phyloP scores from a whole-genome alignment of 1,140 invertebrate species.

The Wiebesia pumilae region DNA sequence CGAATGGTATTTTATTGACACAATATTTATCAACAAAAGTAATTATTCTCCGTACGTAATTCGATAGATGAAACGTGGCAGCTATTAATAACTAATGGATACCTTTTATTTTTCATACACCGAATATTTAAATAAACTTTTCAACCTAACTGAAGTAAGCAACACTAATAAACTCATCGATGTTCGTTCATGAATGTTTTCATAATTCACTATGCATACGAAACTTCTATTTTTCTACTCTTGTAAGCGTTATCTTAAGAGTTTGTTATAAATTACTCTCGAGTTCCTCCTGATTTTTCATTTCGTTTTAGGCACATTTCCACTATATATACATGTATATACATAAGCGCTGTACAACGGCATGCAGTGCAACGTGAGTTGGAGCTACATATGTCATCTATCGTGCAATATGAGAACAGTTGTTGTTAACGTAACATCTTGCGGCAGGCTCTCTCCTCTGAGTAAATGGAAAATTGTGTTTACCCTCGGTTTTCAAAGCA shows the following conservation, averaged over 20 bases:
- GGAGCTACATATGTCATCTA: conserved; percentile 32
- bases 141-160: too few species aligned
- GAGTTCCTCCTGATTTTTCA: background rate
- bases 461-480: conserved; percentile 29
- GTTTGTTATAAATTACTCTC: background rate
- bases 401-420: conserved; percentile 27
- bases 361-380: background rate
- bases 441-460: background rate
- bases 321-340: background rate
- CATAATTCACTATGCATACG: too few species aligned
- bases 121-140: too few species aligned
- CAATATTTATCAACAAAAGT: too few species aligned
- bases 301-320: conserved; percentile 21
- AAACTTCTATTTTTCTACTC: too few species aligned
- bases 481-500: background rate
- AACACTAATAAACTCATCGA: too few species aligned
- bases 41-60: too few species aligned
- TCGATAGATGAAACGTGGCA: background rate
- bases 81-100: background rate
- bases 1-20: too few species aligned
- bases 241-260: too few species aligned
- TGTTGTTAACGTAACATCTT: conserved; percentile 42
- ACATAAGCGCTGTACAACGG: background rate
- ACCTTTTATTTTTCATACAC: too few species aligned
- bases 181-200: too few species aligned